Base-by-base conservation (phyloP, 2,113 vertebrate species). In the Psittacula cyanocephala region DNA sequence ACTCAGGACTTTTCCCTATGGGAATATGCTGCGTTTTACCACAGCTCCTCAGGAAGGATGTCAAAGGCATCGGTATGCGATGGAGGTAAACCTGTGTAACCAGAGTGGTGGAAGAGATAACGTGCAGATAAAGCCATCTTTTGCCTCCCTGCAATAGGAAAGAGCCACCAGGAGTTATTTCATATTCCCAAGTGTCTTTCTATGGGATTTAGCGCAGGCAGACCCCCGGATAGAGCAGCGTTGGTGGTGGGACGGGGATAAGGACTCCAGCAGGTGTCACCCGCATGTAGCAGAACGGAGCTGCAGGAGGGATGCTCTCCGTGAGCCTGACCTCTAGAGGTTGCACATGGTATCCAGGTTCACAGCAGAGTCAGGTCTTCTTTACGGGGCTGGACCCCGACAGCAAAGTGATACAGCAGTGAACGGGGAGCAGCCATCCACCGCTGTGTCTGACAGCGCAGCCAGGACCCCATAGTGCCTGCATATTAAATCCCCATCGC, bases 261-360 rank as follows among this genome's bases (percentile, higher is more conserved):
- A 35, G n/a, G 59, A 59, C 14, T 65, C 96, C 97, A 86, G 97
- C 86, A 97, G 97, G 76, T 95, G 97, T 96, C 97, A 97, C 93
- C 28, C 69, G 91, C 89, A 74, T n/a, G 81, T 59, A 96, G 94
- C 78, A 18, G 71, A 92, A 88, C 2, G 41, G 23, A 3, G 50
- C 46, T 23, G 83, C 52, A 33, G 79, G 46, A 23, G 43, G 8
- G 47, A 44, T 25, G 74, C n/a, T 86, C 49, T 46, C 67, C 44
- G 4, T 19, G 9, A 78, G 88, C 79, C 88, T 49, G 90, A 87
- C 94, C 83, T 92, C 95, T 94, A 89, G 93, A 95, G 93, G 91
- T n/a, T 94, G 49, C 41, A 2, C 9, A 64, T 44, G 49, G 25
- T 43, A 76, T 35, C 25, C 46, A 20, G 84, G 65, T 78, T 91